Evolutionary conservation across 2,797 vertebrate species (phyloP).

Genomic region (Peromyscus melanophrys): DNA sequence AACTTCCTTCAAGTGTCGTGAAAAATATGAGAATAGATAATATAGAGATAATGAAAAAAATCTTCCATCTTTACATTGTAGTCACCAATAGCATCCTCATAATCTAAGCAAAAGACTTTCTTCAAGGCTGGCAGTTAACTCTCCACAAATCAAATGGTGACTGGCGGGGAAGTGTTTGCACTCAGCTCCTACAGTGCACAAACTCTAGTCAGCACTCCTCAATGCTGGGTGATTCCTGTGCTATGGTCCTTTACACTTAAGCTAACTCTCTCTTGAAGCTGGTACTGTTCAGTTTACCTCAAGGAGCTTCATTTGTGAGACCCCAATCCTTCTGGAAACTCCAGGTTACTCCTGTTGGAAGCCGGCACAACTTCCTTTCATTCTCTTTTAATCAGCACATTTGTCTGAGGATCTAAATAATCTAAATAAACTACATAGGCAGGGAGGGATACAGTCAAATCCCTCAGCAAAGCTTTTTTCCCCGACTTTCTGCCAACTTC

Average conservation of each 20-base stretch:
- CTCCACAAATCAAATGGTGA: fast-evolving
- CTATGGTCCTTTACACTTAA: background rate
- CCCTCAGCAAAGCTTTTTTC: background rate
- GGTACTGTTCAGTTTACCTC: background rate
- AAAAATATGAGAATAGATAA: background rate
- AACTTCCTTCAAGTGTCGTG: background rate
- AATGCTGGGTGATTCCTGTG: background rate
- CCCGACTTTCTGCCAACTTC: background rate
- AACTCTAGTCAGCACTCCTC: background rate
- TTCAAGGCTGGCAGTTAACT: background rate
- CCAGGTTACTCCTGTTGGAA: background rate
- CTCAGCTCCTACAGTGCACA: background rate
- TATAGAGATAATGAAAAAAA: background rate
- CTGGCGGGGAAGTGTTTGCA: fast-evolving
- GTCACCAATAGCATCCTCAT: background rate
- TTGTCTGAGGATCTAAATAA: background rate
- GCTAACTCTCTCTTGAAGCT: background rate
- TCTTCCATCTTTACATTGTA: background rate
- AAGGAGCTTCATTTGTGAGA: background rate
- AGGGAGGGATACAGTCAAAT: background rate
- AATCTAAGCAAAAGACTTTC: background rate
- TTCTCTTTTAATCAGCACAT: background rate
- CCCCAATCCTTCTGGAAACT: background rate
- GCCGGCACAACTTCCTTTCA: background rate
- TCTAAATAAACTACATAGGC: background rate